Conservation (phyloP, 1,140 invertebrate genomes). For the Venustaconcha ellipsiformis region DNA sequence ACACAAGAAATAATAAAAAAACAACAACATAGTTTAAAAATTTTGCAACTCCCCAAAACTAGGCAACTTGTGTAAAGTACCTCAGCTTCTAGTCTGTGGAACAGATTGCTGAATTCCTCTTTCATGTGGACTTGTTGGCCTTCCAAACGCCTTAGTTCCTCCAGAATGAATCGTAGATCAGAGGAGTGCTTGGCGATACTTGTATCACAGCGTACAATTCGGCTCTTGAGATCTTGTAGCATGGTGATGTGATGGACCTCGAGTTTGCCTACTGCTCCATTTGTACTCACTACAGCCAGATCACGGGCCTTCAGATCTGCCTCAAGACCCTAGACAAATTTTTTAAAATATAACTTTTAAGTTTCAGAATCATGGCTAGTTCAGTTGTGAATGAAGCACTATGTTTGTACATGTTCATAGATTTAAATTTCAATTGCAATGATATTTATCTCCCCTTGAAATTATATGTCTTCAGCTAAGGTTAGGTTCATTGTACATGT, state of each 20-base stretch:
- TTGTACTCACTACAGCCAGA: constrained; percentile 50
- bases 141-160: constrained; percentile 48
- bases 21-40: too few species aligned
- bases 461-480: too few species aligned
- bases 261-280: constrained; percentile 61
- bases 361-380: too few species aligned
- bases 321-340: constrained; percentile 47
- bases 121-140: constrained; percentile 46
- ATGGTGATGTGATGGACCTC: constrained; percentile 65
- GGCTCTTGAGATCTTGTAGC: constrained; percentile 62
- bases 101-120: constrained; percentile 46
- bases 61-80: constrained; percentile 34
- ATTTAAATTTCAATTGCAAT: too few species aligned
- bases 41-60: too few species aligned
- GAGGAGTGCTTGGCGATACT: constrained; percentile 56
- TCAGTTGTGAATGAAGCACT: too few species aligned
- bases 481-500: too few species aligned
- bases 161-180: constrained; percentile 49
- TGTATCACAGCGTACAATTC: constrained; percentile 65
- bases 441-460: too few species aligned
- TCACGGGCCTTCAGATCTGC: constrained; percentile 55
- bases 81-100: constrained; percentile 61
- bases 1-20: too few species aligned
- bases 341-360: too few species aligned
- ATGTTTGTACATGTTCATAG: too few species aligned